Percentiles rank a stretch among this genome's conserved stretches.
These are phyloP conservation scores for Xestoiulus laeticollis DNA, from an alignment of 2,888 invertebrate genomes.

Conservation along the genomic window DNA sequence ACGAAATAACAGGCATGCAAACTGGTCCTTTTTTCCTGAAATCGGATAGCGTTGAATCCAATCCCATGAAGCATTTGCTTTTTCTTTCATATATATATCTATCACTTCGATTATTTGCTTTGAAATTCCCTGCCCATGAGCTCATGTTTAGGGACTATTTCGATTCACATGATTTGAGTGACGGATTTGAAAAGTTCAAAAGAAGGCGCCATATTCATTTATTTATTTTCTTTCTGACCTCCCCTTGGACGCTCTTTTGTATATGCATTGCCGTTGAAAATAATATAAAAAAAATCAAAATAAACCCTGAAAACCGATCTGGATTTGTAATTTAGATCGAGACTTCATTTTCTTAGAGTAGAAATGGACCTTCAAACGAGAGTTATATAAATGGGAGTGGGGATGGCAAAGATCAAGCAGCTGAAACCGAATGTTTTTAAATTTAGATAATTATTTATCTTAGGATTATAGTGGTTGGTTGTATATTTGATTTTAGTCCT, in stretches of 20 bases:
- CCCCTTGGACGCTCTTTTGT: neutral
- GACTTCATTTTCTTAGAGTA: neutral
- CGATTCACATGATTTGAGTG: neutral
- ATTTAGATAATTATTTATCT: too few relatives aligned
- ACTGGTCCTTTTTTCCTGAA: conserved; percentile 34
- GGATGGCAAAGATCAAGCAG: too few relatives aligned
- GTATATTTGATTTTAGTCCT: too few relatives aligned
- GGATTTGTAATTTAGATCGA: conserved; percentile 21
- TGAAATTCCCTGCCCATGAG: conserved; percentile 30
- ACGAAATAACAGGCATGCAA: neutral
- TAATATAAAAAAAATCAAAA: neutral
- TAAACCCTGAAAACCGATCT: conserved; percentile 24
- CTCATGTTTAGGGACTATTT: conserved; percentile 39
- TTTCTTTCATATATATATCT: neutral
- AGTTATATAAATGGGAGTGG: neutral
- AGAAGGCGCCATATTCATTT: conserved; percentile 14
- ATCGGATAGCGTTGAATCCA: conserved; percentile 32
- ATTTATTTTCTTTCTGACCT: conserved; percentile 38
- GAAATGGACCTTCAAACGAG: neutral
- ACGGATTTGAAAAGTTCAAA: conserved; percentile 36
- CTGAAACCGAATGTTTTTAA: too few relatives aligned
- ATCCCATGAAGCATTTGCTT: neutral
- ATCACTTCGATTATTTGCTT: conserved; percentile 36
- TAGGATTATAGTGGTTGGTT: too few relatives aligned
- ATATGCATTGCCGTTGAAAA: neutral